Evolutionary conservation across 2,113 vertebrate species (phyloP).

Genomic region (Myanophis thanlyinensis): DNA sequence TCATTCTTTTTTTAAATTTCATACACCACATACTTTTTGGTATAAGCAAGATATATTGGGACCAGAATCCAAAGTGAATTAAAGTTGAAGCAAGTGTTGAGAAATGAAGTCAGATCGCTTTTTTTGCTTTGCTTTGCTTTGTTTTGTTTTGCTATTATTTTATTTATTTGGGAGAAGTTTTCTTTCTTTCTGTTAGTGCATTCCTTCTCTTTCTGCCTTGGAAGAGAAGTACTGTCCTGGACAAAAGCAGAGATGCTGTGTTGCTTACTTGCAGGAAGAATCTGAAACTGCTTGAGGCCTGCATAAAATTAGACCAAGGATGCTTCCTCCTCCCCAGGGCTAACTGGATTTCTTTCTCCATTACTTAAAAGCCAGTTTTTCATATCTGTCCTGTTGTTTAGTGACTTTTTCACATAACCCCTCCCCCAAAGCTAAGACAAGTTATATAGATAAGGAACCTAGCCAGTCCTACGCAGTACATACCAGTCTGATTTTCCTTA

Average conservation of each 20-base stretch:
- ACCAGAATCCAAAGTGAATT: not conserved
- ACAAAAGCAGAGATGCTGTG: not conserved
- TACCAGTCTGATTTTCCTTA: not conserved
- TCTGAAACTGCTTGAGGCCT: not conserved
- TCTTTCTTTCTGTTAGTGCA: not conserved
- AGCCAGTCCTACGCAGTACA: not conserved
- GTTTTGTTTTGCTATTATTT: not conserved
- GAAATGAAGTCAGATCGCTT: not conserved
- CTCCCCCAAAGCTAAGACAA: not conserved
- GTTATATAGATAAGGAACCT: not conserved
- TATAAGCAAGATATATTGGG: not conserved
- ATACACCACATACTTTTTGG: not conserved
- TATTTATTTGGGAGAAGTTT: not conserved
- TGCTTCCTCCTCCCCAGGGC: not conserved
- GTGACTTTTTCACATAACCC: not conserved
- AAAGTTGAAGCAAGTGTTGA: not conserved
- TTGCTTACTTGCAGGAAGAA: not conserved
- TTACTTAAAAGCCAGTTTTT: not conserved
- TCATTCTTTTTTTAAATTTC: not conserved
- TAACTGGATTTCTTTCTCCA: not conserved
- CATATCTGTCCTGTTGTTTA: not conserved
- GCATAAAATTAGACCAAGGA: not conserved
- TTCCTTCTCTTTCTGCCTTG: not conserved
- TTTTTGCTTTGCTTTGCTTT: not conserved
- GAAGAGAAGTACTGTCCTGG: not conserved